Conservation (phyloP, 1,140 invertebrate genomes). For the Geopemphigus sp. region DNA sequence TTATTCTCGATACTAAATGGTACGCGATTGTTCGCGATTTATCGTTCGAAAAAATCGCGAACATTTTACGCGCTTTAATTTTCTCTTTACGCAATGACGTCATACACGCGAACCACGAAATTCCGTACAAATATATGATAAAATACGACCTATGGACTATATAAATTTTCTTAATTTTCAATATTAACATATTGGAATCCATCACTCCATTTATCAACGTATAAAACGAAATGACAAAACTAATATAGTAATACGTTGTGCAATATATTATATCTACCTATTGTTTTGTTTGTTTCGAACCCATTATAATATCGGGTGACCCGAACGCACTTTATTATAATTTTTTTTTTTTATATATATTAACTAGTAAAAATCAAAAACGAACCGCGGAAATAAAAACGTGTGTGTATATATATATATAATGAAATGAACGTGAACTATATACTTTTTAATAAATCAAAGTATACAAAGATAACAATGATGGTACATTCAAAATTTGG, state of each 20-base stretch:
- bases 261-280: not conserved
- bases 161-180: constrained; percentile 24
- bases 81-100: not conserved
- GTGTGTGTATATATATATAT: not conserved
- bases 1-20: no score
- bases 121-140: no score
- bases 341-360: not conserved
- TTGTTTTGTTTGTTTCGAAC: constrained; percentile 24
- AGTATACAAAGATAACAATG: not conserved
- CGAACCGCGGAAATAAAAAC: not conserved
- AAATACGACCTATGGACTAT: not conserved
- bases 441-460: constrained; percentile 29
- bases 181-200: not conserved
- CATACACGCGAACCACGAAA: not conserved
- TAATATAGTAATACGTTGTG: not conserved
- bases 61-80: no score
- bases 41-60: no score
- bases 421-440: no score
- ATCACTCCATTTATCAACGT: constrained; percentile 8
- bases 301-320: constrained; percentile 10
- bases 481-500: not conserved
- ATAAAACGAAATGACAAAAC: not conserved
- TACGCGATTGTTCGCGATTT: no score
- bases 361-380: not conserved
- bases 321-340: not conserved